These are phyloP conservation scores for Mastomys coucha DNA, from an alignment of 2,113 vertebrate species.

Conservation along the genomic window DNA sequence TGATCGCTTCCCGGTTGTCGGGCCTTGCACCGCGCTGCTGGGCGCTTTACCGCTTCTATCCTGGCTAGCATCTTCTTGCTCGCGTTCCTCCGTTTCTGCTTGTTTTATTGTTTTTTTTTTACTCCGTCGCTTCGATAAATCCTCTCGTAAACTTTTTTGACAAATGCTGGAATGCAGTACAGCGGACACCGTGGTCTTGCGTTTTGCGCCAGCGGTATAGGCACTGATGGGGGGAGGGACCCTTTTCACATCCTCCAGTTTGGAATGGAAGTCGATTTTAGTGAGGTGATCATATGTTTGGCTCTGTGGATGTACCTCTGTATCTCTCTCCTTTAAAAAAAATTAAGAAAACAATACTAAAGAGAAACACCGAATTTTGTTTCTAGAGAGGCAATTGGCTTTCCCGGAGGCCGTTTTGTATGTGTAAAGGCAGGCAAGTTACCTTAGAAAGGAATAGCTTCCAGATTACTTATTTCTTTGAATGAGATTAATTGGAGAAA, in stretches of 20 bases:
- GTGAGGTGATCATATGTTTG: constrained; percentile 30
- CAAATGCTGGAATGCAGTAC: constrained; percentile 71
- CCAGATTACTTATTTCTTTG: constrained; percentile 55
- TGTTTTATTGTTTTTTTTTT: constrained; percentile 3
- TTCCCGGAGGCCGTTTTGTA: constrained; percentile 56
- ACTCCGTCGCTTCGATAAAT: constrained; percentile 42
- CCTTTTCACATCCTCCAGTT: constrained; percentile 44
- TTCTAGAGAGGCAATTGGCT: background rate
- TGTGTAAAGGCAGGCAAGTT: constrained; percentile 22
- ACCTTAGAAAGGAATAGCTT: constrained; percentile 55
- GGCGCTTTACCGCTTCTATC: constrained; percentile 17
- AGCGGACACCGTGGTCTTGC: constrained; percentile 65
- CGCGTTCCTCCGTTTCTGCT: background rate
- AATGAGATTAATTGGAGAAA: constrained; percentile 67
- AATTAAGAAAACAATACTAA: constrained; percentile 14
- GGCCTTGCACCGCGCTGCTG: constrained; percentile 68
- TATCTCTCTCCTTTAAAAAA: background rate
- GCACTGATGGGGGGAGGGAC: background rate
- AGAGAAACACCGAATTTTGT: constrained; percentile 52
- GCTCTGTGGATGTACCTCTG: background rate
- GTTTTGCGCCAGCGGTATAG: constrained; percentile 61
- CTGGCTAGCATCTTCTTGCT: background rate
- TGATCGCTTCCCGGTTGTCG: constrained; percentile 32
- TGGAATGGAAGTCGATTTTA: constrained; percentile 53
- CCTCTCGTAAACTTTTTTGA: constrained; percentile 84